Conservation (phyloP, 2,113 vertebrate species). For the Laticauda laticaudata region DNA sequence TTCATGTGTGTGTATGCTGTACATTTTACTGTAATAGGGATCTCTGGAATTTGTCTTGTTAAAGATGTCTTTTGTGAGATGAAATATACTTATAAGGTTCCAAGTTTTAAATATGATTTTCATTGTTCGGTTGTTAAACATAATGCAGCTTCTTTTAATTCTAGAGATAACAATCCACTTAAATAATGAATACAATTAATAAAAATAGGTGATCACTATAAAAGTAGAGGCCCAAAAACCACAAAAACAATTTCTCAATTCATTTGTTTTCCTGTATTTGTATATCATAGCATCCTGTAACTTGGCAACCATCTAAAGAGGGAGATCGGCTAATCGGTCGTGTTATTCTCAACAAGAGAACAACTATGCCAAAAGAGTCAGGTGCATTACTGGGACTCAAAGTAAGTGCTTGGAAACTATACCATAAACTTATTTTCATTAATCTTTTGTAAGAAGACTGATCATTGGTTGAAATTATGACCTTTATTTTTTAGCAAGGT, state of each 20-base stretch:
- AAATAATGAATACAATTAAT: neutral
- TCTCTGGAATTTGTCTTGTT: neutral
- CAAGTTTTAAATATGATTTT: neutral
- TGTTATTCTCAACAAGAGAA: conserved; percentile 96
- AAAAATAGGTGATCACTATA: neutral
- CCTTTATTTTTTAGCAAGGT: too few relatives aligned
- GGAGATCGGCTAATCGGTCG: conserved; percentile 96
- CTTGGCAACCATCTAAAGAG: conserved; percentile 98
- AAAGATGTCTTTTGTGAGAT: neutral
- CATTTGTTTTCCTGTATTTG: conserved; percentile 14
- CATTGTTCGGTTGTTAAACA: neutral
- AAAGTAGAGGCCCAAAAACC: neutral
- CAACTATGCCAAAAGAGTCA: conserved; percentile 93
- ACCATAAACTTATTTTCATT: neutral
- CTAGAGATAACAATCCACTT: neutral
- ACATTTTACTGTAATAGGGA: neutral
- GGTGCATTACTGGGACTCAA: conserved; percentile 93
- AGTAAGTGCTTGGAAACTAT: conserved; percentile 70
- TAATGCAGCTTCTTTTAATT: neutral
- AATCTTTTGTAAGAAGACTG: neutral
- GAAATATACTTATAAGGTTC: neutral
- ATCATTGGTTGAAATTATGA: neutral
- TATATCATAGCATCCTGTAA: conserved; percentile 87
- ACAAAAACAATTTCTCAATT: neutral
- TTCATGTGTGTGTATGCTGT: neutral